Evolutionary conservation across 2,113 vertebrate species (phyloP).

Genomic region (Tenrec ecaudatus): DNA sequence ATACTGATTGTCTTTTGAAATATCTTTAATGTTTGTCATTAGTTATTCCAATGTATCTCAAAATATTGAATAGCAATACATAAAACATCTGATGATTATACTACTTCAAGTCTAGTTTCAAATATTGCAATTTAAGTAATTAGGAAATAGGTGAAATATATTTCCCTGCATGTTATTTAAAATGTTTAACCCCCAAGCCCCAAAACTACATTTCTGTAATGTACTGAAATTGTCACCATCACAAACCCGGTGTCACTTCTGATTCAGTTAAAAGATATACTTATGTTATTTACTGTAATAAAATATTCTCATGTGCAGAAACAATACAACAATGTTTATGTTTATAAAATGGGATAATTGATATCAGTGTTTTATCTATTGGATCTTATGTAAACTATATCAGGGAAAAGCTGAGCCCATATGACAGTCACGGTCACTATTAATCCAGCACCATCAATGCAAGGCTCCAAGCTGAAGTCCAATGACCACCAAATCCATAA

Average conservation of each 20-base stretch:
- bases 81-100: conserved; percentile 74
- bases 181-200: neutral
- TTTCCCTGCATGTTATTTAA: conserved; percentile 62
- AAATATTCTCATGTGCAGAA: conserved; percentile 55
- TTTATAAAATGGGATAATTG: conserved; percentile 47
- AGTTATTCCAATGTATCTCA: neutral
- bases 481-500: too few relatives aligned
- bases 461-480: too few relatives aligned
- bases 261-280: conserved; percentile 60
- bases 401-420: conserved; percentile 11
- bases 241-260: conserved; percentile 59
- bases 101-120: conserved; percentile 71
- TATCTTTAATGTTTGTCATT: conserved; percentile 34
- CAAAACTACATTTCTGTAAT: conserved; percentile 62
- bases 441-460: too few relatives aligned
- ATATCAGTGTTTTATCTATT: neutral
- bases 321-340: conserved; percentile 51
- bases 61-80: conserved; percentile 59
- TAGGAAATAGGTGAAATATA: conserved; percentile 71
- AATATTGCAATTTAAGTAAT: conserved; percentile 74
- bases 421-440: too few relatives aligned
- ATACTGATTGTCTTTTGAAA: conserved; percentile 40
- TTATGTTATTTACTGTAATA: conserved; percentile 42
- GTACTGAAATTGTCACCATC: conserved; percentile 53
- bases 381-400: conserved; percentile 22